These are phyloP conservation scores for Strigamia transsilvanica DNA, from an alignment of 2,888 invertebrate species.

Conservation along the genomic window DNA sequence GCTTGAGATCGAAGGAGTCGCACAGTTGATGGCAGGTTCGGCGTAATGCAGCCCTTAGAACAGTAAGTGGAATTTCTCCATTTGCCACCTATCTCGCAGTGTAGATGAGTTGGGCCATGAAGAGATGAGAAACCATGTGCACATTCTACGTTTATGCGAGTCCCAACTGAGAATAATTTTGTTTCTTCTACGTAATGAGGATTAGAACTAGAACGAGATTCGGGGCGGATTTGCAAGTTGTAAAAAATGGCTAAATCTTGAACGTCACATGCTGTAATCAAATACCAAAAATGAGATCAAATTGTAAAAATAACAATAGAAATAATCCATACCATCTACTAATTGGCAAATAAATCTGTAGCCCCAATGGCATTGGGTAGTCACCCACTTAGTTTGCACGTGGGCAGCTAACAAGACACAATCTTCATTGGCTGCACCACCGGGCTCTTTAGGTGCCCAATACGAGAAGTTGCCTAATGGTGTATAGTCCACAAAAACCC, in stretches of 20 bases:
- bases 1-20: neutral
- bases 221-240: neutral
- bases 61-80: neutral
- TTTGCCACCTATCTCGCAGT: conserved; percentile 2
- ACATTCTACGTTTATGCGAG: neutral
- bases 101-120: neutral
- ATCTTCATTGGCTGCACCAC: neutral
- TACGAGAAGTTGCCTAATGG: neutral
- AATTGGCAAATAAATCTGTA: conserved; percentile 52
- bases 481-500: conserved; percentile 46
- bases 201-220: neutral
- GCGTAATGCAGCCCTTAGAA: neutral
- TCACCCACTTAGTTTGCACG: conserved; percentile 23
- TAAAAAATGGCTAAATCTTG: conserved; percentile 13
- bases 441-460: conserved; percentile 52
- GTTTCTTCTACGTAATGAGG: neutral
- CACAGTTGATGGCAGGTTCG: neutral
- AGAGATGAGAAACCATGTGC: neutral
- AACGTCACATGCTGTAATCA: neutral
- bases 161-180: neutral
- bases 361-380: conserved; percentile 52
- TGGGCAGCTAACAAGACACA: conserved; percentile 48
- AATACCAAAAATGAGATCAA: neutral
- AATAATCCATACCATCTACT: neutral
- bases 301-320: too few species aligned